phyloP scores from a whole-genome alignment of 2,797 vertebrate species.

The Strix occidentalis region DNA sequence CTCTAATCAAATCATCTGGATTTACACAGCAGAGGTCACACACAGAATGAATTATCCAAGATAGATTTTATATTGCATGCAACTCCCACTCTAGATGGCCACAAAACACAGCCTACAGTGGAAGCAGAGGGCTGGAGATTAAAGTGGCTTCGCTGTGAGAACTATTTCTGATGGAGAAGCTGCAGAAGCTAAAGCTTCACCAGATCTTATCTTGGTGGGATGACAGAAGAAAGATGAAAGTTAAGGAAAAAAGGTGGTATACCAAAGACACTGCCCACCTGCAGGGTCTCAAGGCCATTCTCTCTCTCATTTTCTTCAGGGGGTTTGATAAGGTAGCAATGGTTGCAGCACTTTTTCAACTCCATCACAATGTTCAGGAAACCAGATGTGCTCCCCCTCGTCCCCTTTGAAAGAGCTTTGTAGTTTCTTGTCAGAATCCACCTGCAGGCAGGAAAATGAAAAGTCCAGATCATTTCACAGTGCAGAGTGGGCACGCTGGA shows the following conservation, averaged over 20 bases:
- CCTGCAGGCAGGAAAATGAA: slow-evolving; percentile 72
- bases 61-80: background rate
- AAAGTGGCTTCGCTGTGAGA: background rate
- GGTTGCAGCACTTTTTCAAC: slow-evolving; percentile 98
- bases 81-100: background rate
- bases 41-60: background rate
- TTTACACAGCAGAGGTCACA: background rate
- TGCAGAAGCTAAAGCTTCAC: background rate
- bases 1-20: background rate
- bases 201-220: background rate
- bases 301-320: slow-evolving; percentile 87
- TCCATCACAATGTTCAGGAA: slow-evolving; percentile 99
- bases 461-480: background rate
- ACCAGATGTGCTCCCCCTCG: slow-evolving; percentile 91
- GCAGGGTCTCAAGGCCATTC: slow-evolving; percentile 82
- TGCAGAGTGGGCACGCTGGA: background rate
- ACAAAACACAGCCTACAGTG: background rate
- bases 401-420: slow-evolving; percentile 93
- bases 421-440: slow-evolving; percentile 99
- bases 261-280: slow-evolving; percentile 73
- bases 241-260: background rate
- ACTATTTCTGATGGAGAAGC: background rate
- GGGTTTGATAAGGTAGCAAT: slow-evolving; percentile 91
- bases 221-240: background rate
- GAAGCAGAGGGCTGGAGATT: background rate